Base-by-base conservation (phyloP, 2,888 invertebrate genomes). In the Ormyrus rosae region DNA sequence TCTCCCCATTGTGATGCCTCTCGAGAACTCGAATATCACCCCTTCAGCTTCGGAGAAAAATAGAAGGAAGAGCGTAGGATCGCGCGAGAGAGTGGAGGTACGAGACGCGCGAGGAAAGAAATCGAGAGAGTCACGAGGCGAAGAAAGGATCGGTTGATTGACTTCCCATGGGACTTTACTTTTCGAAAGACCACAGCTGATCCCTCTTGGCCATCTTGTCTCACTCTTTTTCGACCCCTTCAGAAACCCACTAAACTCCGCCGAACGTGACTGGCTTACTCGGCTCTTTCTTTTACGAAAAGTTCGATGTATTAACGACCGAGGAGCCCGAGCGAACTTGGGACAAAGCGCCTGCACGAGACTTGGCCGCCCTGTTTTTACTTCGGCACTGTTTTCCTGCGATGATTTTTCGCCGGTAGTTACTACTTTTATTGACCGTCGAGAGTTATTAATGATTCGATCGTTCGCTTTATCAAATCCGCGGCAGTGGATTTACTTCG, bases 81-180 rank as follows among this genome's bases (percentile, higher is more conserved):
- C 11, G 55, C 7, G 45, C 19, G 11, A 11, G 58, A 11, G 58
- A 50, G 64, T 1, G 1, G 46, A 50, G 64, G 9, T 67, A 55
- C 34, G 34, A 34, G 34, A 34, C 4, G 46, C 4, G 46, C 19
- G 67, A 70, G 50, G 70, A 51, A 78, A 65, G 53, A 74, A 80
- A 80, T 77, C 80, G 69, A 67, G 74, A 83, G 76, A 83, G 85
- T 87, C 86, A 86, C 85, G 83, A 84, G 84, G 84, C 86, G 85
- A 88, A 89, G 89, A 89, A 89, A 90, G 78, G 86, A 86, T 87
- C 87, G 86, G 86, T 88, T 90, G 90, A 90, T 90, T 90, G 90
- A 90, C 90, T 90, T 89, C 90, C 90, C 90, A 84, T 85, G 90
- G 89, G 90, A 90, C 86, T 88, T 83, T 83, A 87, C 86, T 88